A percentile compares a stretch with the other conserved stretches of the same genome.
Conservation (phyloP, 2,888 invertebrate genomes). For the Drosophila seclusa region DNA sequence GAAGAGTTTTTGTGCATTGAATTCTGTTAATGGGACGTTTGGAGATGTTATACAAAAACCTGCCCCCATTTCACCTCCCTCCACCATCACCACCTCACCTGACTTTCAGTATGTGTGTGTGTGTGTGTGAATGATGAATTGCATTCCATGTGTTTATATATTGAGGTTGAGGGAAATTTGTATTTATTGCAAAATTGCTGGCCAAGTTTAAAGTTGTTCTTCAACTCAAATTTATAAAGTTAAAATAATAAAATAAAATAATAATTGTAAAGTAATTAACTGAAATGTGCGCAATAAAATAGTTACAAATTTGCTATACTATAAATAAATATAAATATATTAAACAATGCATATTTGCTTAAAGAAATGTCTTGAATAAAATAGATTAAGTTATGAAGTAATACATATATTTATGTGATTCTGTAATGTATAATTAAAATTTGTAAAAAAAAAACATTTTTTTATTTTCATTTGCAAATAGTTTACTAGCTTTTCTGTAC, state of each 20-base stretch:
- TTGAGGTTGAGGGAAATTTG: conserved; percentile 49
- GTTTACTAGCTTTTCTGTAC: neutral
- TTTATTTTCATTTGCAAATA: neutral
- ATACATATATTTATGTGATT: neutral
- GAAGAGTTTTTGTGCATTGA: conserved; percentile 73
- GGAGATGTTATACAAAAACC: conserved; percentile 38
- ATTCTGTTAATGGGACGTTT: conserved; percentile 76
- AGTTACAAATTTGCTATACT: neutral
- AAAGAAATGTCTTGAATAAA: neutral
- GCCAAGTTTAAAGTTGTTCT: conserved; percentile 60
- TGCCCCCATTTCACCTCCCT: neutral
- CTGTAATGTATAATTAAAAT: neutral
- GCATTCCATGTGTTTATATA: conserved; percentile 59
- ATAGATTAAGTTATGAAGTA: neutral
- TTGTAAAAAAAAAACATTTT: neutral
- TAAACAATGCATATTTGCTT: neutral
- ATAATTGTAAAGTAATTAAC: neutral
- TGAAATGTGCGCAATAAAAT: neutral
- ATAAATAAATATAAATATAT: neutral
- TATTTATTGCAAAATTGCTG: conserved; percentile 64
- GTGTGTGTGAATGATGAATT: conserved; percentile 70
- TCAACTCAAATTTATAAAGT: conserved; percentile 13
- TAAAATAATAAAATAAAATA: neutral
- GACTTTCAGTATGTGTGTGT: conserved; percentile 13
- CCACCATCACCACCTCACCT: neutral